Percentiles rank a stretch among this genome's conserved stretches.
Conservation (phyloP, 2,888 invertebrate genomes). For the Cephus sareptanus region DNA sequence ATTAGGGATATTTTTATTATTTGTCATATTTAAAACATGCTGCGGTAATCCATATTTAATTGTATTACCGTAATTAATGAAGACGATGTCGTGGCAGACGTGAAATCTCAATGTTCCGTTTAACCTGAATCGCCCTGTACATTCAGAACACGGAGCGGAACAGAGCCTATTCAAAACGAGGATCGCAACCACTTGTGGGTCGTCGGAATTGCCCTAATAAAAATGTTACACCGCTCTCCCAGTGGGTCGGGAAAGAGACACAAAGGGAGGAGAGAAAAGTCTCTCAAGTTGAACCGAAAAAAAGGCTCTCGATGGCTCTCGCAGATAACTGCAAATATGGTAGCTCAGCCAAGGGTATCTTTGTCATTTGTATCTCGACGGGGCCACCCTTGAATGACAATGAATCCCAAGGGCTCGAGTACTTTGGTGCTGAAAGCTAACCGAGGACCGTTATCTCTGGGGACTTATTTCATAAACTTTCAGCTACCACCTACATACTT, state of each 20-base stretch:
- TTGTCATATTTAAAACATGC: too few relatives aligned
- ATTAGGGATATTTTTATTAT: too few relatives aligned
- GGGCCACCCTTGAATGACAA: conserved; percentile 47
- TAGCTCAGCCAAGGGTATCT: conserved; percentile 47
- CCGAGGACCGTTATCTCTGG: conserved; percentile 20
- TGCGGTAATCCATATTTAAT: too few relatives aligned
- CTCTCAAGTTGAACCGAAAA: conserved; percentile 33
- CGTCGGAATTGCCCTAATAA: conserved; percentile 61
- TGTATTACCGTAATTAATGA: too few relatives aligned
- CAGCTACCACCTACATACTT: too few relatives aligned
- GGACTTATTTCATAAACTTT: not conserved
- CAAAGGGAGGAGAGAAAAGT: conserved; percentile 7
- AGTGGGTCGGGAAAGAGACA: not conserved
- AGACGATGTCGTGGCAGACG: too few relatives aligned
- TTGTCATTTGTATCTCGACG: conserved; percentile 58
- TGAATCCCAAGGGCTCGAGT: conserved; percentile 25
- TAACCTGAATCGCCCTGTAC: not conserved
- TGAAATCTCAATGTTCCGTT: too few relatives aligned
- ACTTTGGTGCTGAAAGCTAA: conserved; percentile 25
- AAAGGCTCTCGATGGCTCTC: conserved; percentile 40
- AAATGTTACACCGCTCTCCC: conserved; percentile 52
- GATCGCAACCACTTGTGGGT: conserved; percentile 53
- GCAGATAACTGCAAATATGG: conserved; percentile 52
- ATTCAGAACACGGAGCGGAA: conserved; percentile 12
- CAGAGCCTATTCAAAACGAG: conserved; percentile 13